Evolutionary conservation across 2,888 invertebrate genomes (phyloP), one percentile per base, ranked within the genome.

Genomic region (Nowickia ferox): DNA sequence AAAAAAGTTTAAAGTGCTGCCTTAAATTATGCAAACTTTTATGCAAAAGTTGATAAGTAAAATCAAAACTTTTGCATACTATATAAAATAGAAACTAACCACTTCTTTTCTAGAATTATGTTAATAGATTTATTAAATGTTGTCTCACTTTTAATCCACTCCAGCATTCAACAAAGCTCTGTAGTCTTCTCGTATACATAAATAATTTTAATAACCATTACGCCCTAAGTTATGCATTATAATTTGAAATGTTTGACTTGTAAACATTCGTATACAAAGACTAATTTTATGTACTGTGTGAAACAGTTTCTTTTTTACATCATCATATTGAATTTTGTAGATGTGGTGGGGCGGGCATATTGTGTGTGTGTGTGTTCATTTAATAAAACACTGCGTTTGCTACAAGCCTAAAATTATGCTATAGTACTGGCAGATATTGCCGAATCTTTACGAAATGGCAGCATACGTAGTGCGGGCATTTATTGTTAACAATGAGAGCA

Each of bases 181-280:
- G 17, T 40, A 42, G 10, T 17, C 1, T 17, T 17, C 13, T 8
- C 15, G n/a, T 1, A 6, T 6, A 19, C 19, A 42, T 42, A 9
- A 63, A 40, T 17, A 2, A 42, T 42, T 19, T 63, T 63, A 63
- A 19, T 65, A 65, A 19, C 11, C n/a, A 55, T 69, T 19, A 57
- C 68, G 57, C 77, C 77, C 38, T n/a, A 68, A 68, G 19, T 40
- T 59, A 77, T 77, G 68, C 68, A 59, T 15, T 51, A 78, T 46
- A 42, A 77, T 17, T 46, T 69, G 42, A 51, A 61, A 78, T 59
- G 57, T 77, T 42, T 19, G 57, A 40, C 38, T 77, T 77, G 68
- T 22, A 40, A 55, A 55, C 42, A 55, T 63, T 53, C 65, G 8
- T 42, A 30, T 19, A 6, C 51, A 75, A 48, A 17, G 3, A 8